A percentile compares a stretch with the other conserved stretches of the same genome.
Conservation (phyloP, 2,797 vertebrate species). For the Denticeps clupeoides region DNA sequence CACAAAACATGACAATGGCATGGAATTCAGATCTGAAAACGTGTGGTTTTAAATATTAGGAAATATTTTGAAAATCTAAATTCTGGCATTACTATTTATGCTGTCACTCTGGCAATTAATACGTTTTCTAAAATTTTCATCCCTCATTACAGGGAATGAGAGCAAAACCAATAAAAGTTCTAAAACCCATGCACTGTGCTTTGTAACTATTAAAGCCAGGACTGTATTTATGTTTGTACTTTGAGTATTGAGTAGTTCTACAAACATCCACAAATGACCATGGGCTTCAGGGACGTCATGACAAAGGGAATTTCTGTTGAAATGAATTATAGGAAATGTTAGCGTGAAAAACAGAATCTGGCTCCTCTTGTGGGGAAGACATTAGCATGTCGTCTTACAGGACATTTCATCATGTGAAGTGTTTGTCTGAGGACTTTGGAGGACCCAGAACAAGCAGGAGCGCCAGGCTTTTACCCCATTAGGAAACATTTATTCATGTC, state of each 20-base stretch:
- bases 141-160: too few species aligned
- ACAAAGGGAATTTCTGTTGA: neutral
- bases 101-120: too few species aligned
- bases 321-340: conserved; percentile 9
- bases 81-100: too few species aligned
- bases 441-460: conserved; percentile 21
- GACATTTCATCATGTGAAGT: conserved; percentile 47
- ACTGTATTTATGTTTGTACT: too few species aligned
- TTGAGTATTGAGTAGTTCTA: too few species aligned
- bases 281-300: neutral
- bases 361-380: conserved; percentile 7
- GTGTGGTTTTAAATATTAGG: too few species aligned
- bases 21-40: neutral
- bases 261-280: too few species aligned
- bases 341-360: conserved; percentile 9
- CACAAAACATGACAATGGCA: conserved; percentile 2
- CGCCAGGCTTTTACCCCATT: conserved; percentile 16
- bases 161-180: too few species aligned
- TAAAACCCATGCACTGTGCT: too few species aligned
- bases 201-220: too few species aligned
- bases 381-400: conserved; percentile 38
- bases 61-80: too few species aligned
- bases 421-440: conserved; percentile 13
- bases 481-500: conserved; percentile 21
- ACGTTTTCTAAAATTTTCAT: too few species aligned